Evolutionary conservation across 2,888 invertebrate species (phyloP).

Genomic region (Cerceris ruficornis): DNA sequence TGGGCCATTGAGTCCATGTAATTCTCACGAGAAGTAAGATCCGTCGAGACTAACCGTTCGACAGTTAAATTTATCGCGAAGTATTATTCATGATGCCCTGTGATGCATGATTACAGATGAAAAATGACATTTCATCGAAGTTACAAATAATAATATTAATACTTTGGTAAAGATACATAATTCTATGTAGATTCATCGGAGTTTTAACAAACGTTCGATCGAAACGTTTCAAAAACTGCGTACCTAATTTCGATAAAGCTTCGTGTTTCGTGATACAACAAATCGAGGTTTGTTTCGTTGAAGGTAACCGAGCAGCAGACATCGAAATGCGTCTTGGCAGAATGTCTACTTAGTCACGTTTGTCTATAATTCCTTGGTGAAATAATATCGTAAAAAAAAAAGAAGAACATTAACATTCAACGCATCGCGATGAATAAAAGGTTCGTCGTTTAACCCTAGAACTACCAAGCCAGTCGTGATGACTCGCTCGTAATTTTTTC

Average conservation of each 20-base stretch:
- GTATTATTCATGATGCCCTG: constrained; percentile 13
- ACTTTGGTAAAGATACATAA: constrained; percentile 27
- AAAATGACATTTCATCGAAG: constrained; percentile 20
- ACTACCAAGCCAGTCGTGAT: no score
- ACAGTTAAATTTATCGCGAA: constrained; percentile 25
- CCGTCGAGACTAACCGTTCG: constrained; percentile 22
- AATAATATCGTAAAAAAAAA: no score
- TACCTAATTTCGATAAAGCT: neutral
- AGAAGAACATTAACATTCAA: no score
- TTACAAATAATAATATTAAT: constrained; percentile 13
- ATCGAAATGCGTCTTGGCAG: no score
- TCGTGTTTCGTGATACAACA: neutral
- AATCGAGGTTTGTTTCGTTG: no score
- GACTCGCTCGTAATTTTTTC: no score
- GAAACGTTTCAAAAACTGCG: constrained; percentile 1
- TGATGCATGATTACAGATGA: constrained; percentile 28
- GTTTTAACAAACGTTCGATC: constrained; percentile 11
- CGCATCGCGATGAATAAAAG: no score
- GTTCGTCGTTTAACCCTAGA: no score
- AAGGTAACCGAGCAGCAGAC: neutral
- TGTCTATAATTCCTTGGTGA: no score
- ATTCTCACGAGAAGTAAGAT: constrained; percentile 23
- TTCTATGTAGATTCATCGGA: constrained; percentile 16
- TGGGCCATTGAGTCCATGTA: constrained; percentile 27
- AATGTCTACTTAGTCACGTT: no score